These are phyloP conservation scores for Dermatemys mawii DNA, from an alignment of 2,113 vertebrate species.

Conservation along the genomic window DNA sequence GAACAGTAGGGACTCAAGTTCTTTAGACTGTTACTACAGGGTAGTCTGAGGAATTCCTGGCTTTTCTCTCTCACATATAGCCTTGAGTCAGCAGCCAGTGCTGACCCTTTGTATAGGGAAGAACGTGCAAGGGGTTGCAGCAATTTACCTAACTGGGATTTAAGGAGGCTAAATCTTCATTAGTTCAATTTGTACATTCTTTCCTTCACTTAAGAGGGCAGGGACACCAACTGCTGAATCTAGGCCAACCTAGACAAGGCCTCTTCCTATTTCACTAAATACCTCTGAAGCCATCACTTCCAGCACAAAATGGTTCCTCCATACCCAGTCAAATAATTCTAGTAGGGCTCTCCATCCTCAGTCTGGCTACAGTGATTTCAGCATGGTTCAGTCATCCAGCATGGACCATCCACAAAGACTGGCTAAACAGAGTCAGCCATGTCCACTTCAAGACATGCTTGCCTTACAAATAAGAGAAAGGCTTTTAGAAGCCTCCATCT, in stretches of 20 bases:
- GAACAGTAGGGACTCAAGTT: not conserved
- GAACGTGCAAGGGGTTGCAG: not conserved
- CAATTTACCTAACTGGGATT: not conserved
- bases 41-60: not conserved
- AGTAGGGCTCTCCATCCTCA: not conserved
- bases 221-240: not conserved
- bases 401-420: not conserved
- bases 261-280: not conserved
- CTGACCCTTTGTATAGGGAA: not conserved
- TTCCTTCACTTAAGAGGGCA: not conserved
- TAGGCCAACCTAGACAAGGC: rapidly evolving
- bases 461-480: not conserved
- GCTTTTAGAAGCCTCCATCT: not conserved
- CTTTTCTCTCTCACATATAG: not conserved
- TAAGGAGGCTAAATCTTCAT: not conserved
- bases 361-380: not conserved
- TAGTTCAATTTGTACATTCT: not conserved
- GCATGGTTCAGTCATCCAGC: not conserved
- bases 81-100: not conserved
- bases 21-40: not conserved
- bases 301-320: not conserved
- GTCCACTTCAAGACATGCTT: not conserved
- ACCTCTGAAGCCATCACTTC: not conserved
- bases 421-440: not conserved
- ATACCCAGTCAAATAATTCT: not conserved